Base-by-base conservation (phyloP, 2,888 invertebrate species). In the Oasisia sp. region DNA sequence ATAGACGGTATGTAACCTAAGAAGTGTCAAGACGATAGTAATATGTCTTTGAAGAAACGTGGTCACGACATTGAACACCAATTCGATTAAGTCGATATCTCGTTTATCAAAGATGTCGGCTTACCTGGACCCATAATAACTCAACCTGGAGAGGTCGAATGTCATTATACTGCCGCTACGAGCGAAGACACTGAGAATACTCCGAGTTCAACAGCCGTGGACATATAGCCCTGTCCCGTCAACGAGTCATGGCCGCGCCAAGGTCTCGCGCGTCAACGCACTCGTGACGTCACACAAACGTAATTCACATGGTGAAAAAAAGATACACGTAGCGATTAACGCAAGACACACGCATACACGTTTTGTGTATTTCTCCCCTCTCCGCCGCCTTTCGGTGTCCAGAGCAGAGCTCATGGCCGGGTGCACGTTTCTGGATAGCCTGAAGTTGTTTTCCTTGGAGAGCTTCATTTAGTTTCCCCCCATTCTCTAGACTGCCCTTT, bases 261-360 rank as follows among this genome's bases (percentile, higher is more conserved):
- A 3, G 74, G 74, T 74, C 74, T 74, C 7, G 14, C 74, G 27
- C 74, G 74, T 74, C 74, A 74, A 74, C 74, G 74, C 74, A 74
- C 74, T 19, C n/a, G 74, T 74, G 19, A 74, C 74, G 74, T 74
- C 74, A 74, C 74, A 74, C 74, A 74, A 74, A 74, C 74, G 74
- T 74, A 74, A 74, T 74, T 74, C 74, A 74, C 74, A 27, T 74
- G 27, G n/a, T 7, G 74, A 9, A 9, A 1, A 1, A 8, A 50
- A 12, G 1, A 50, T 50, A 50, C 50, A 38, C 50, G 1, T 50
- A 50, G 50, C 5, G 38, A 38, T 38, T 38, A 38, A 38, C 38
- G 38, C 2, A 38, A 50, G 12, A 14, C 14, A 9, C 14, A 50
- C 9, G 50, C 50, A 9, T 50, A 50, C 50, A 14, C 14, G 50